These are phyloP conservation scores for Valencia hispanica DNA, from an alignment of 2,797 vertebrate genomes.

Conservation along the genomic window DNA sequence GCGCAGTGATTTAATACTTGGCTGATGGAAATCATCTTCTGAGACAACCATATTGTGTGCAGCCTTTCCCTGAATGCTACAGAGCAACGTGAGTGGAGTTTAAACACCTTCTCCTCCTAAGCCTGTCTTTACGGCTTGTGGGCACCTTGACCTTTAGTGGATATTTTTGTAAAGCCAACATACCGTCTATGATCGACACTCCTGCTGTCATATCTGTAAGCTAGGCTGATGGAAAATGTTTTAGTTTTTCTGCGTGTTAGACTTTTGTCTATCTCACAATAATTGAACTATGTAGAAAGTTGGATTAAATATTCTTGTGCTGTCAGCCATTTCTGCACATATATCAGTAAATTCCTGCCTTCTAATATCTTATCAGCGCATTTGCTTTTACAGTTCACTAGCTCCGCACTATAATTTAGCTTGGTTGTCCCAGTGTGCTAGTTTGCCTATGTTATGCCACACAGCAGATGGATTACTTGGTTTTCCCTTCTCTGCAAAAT, in stretches of 20 bases:
- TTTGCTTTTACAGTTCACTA: background rate
- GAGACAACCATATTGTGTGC: slow-evolving; percentile 61
- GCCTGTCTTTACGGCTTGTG: slow-evolving; percentile 24
- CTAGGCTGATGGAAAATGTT: background rate
- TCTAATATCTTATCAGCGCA: too few species aligned
- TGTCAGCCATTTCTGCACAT: background rate
- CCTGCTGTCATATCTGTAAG: background rate
- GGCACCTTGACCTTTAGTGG: slow-evolving; percentile 50
- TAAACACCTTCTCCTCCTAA: slow-evolving; percentile 48
- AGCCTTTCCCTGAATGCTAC: slow-evolving; percentile 58
- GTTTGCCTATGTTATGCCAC: background rate
- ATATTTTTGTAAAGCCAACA: slow-evolving; percentile 36
- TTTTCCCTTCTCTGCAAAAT: background rate
- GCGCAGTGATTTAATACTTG: slow-evolving; percentile 69
- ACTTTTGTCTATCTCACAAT: background rate
- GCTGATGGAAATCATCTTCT: slow-evolving; percentile 72
- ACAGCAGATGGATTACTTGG: background rate
- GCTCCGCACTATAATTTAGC: background rate
- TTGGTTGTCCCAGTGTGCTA: background rate
- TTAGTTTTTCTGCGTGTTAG: background rate
- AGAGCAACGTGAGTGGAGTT: slow-evolving; percentile 56
- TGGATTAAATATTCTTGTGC: background rate
- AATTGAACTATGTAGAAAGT: background rate
- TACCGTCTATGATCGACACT: background rate
- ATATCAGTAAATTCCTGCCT: background rate